Base-by-base conservation (phyloP, 2,797 vertebrate genomes). In the Siniperca obscura region DNA sequence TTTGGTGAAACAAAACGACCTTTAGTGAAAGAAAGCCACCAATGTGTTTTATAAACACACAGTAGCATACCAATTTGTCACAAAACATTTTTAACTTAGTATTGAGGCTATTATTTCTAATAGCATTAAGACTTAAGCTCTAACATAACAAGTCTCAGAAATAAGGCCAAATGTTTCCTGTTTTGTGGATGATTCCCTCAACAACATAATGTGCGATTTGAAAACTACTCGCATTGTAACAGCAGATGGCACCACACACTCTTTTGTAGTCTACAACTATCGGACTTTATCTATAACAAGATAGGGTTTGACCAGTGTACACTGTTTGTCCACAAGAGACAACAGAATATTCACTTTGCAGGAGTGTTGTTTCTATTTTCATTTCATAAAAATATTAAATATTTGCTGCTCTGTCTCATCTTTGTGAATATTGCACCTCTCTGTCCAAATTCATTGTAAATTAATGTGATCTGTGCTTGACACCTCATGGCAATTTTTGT, bases 201-300 rank as follows among this genome's bases (percentile, higher is more conserved):
- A 55, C 4, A 57, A 56, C 62, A 52, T 38, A 12, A 64, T 30
- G 3, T 50, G 60, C 4, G 2, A n/a, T 50, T 25, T 42, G 10
- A 30, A 36, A 8, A 25, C 17, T 83, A 11, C 55, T 57, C 7
- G 0, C 12, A 36, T 62, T 86, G 5, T 71, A 82, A 80, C 94
- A 92, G 81, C 86, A 94, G 93, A 83, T 91, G 94, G 91, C 90
- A 71, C 86, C 77, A 88, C 19, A 52, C 38, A 25, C 68, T 70
- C 3, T 44, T 56, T 74, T 60, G 1, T 44, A 3, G n/a, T 40
- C 46, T 21, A n/a, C 3, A 34, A 14, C 42, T 14, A 38, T 5
- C 53, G 7, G 2, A 34, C 2, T 7, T 60, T 2, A 65, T 69
- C 17, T 6, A 4, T 3, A 46, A 62, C 27, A 40, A 44, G 8